phyloP scores from a whole-genome alignment of 2,888 invertebrate species.

The Cephus runcator region DNA sequence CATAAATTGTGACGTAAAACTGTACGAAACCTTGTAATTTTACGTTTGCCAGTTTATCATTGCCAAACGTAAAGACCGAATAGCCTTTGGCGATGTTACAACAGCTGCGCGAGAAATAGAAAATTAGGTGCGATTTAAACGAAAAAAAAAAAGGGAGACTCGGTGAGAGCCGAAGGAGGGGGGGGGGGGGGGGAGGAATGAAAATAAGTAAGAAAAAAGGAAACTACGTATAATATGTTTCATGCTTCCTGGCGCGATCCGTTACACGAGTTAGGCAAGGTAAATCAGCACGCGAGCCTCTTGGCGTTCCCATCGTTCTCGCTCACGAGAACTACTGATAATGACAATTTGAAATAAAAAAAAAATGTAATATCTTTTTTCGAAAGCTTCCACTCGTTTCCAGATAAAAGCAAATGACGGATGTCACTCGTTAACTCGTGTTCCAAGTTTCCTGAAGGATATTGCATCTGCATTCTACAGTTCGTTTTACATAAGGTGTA shows the following conservation, averaged over 20 bases:
- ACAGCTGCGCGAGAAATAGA: neutral
- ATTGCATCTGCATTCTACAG: neutral
- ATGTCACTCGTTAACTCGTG: neutral
- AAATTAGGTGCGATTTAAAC: neutral
- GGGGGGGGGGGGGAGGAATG: neutral
- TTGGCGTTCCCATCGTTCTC: neutral
- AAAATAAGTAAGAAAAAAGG: neutral
- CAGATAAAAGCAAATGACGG: too few species aligned
- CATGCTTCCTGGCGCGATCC: neutral
- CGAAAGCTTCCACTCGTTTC: neutral
- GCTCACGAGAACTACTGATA: neutral
- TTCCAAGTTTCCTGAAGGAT: neutral
- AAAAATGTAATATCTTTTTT: neutral
- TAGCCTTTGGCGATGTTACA: neutral
- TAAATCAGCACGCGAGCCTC: neutral
- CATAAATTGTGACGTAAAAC: neutral
- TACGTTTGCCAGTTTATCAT: neutral
- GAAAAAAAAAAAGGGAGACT: conserved; percentile 2
- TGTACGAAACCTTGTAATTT: neutral
- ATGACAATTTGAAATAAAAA: neutral
- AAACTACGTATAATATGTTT: neutral
- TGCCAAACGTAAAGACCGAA: neutral
- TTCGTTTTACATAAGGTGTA: neutral
- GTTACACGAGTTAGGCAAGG: neutral
- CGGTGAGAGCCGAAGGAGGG: neutral